A percentile compares a stretch with the other conserved stretches of the same genome.
Conservation (phyloP, 2,797 vertebrate genomes). For the Pangasius macronema region DNA sequence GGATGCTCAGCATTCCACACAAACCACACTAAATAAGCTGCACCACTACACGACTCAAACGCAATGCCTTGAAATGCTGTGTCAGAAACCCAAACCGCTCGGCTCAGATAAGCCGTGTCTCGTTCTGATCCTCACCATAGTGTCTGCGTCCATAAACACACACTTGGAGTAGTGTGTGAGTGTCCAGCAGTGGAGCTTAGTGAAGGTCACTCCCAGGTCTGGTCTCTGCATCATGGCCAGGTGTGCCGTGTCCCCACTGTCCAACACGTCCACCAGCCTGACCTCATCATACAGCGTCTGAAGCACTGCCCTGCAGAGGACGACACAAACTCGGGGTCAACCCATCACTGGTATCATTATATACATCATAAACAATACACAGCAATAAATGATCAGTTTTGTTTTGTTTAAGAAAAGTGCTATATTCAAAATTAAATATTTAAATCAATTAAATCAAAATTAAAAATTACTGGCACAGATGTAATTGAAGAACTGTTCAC, state of each 20-base stretch:
- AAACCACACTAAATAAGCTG: not conserved
- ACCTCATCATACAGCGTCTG: slow-evolving; percentile 88
- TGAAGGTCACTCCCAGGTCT: slow-evolving; percentile 90
- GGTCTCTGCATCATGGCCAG: slow-evolving; percentile 93
- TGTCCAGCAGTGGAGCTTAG: slow-evolving; percentile 96
- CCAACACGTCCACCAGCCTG: slow-evolving; percentile 86
- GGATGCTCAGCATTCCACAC: not conserved
- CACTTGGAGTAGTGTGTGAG: slow-evolving; percentile 91
- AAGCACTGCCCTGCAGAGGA: slow-evolving; percentile 78
- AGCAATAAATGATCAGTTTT: too few relatives aligned
- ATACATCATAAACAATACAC: too few relatives aligned
- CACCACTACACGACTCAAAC: too few relatives aligned
- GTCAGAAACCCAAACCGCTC: not conserved
- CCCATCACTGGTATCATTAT: not conserved
- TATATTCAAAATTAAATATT: not conserved
- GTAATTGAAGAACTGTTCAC: not conserved
- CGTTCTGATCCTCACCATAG: slow-evolving; percentile 79
- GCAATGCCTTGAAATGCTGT: not conserved
- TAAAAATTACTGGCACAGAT: not conserved
- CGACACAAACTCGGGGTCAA: not conserved
- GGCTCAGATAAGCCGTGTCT: not conserved
- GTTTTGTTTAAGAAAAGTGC: not conserved
- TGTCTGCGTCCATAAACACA: slow-evolving; percentile 99
- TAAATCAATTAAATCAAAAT: not conserved
- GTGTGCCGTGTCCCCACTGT: slow-evolving; percentile 90